Conservation (phyloP, 2,797 vertebrate genomes). For the Pelochelys cantorii region DNA sequence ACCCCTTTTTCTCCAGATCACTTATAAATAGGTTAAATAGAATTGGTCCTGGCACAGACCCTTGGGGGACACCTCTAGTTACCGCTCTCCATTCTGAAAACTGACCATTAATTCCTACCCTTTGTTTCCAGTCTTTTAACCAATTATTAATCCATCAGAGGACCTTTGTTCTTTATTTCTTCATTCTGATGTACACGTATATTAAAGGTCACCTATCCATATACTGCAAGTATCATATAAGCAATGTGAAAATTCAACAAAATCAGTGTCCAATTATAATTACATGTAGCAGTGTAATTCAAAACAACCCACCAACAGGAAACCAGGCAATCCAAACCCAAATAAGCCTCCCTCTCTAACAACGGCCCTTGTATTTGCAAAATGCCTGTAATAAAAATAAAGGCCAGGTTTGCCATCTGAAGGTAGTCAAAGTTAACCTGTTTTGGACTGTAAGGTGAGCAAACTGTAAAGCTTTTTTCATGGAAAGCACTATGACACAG, state of each 20-base stretch:
- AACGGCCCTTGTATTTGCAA: not conserved
- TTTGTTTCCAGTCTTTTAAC: no score
- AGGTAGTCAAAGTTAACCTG: not conserved
- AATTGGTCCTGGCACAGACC: no score
- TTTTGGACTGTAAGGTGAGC: not conserved
- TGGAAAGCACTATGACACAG: not conserved
- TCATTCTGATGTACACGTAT: not conserved
- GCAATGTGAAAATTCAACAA: not conserved
- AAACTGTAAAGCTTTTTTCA: not conserved
- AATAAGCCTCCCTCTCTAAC: not conserved
- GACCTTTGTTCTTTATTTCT: not conserved
- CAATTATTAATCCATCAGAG: no score
- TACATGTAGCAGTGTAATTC: accelerated
- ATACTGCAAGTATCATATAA: not conserved
- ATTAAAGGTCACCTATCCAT: not conserved
- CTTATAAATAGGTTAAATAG: no score
- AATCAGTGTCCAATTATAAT: not conserved
- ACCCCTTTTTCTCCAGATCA: no score
- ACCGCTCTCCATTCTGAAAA: no score
- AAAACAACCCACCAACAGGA: not conserved
- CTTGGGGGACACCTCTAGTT: no score
- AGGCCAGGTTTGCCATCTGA: not conserved
- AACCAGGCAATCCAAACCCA: not conserved
- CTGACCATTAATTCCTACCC: no score
- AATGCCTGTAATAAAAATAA: not conserved